Conservation (phyloP, 2,113 vertebrate species). For the Coracopsis vasa region DNA sequence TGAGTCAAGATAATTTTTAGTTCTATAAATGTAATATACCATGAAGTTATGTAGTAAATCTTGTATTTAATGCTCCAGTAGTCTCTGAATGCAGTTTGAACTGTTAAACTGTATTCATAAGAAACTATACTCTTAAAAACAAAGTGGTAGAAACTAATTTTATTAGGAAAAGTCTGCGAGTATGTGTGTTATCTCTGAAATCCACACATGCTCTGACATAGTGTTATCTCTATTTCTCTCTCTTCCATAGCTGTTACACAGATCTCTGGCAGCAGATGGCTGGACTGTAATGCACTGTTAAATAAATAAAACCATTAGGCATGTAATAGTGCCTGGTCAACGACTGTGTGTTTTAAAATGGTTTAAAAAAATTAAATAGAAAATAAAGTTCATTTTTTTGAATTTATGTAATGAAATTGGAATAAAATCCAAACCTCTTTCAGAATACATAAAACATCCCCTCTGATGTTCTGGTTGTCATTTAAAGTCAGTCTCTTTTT, state of each 20-base stretch:
- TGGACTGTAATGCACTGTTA: conserved; percentile 60
- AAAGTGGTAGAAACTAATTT: not conserved
- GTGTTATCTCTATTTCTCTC: conserved; percentile 43
- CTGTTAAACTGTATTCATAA: not conserved
- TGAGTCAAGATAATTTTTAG: not conserved
- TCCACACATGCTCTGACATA: conserved; percentile 45
- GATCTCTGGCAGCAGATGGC: conserved; percentile 57
- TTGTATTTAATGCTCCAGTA: not conserved
- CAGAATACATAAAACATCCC: not conserved
- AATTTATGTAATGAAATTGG: conserved; percentile 20
- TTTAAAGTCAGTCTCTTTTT: not conserved
- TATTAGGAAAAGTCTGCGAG: conserved; percentile 24
- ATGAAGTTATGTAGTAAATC: not conserved
- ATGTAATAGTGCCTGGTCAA: conserved; percentile 48
- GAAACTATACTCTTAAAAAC: not conserved
- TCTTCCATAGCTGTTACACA: conserved; percentile 6
- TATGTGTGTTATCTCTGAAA: conserved; percentile 12
- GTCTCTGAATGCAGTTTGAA: conserved; percentile 5
- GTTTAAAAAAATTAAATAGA: conserved; percentile 32
- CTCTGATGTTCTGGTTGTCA: not conserved
- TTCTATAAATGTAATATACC: not conserved
- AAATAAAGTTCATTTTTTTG: conserved; percentile 33
- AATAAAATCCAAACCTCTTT: conserved; percentile 12
- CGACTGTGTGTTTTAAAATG: conserved; percentile 35
- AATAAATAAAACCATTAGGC: conserved; percentile 61